Conservation (phyloP, 1,140 invertebrate genomes). For the Euborellia annulipes region DNA sequence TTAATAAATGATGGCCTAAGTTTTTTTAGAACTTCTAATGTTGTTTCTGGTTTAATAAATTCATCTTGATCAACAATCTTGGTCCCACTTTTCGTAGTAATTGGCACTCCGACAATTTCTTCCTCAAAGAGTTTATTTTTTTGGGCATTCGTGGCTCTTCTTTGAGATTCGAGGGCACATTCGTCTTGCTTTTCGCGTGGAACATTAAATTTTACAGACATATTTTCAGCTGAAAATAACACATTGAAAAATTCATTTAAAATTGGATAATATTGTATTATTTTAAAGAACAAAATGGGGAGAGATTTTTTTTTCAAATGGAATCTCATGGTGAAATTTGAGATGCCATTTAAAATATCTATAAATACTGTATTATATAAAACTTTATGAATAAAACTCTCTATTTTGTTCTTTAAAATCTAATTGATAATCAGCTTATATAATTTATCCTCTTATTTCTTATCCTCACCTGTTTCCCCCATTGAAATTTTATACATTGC, state of each 20-base stretch:
- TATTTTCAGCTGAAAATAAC: constrained; percentile 50
- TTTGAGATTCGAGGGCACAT: constrained; percentile 57
- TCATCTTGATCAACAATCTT: constrained; percentile 43
- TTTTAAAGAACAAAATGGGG: too few relatives aligned
- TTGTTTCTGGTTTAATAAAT: constrained; percentile 44
- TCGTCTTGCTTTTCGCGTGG: constrained; percentile 58
- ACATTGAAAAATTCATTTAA: neutral
- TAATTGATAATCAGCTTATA: too few relatives aligned
- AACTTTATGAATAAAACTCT: too few relatives aligned
- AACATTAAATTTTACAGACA: constrained; percentile 52
- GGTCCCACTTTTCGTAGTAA: constrained; percentile 33
- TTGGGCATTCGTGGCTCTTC: constrained; percentile 45
- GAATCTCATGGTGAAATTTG: too few relatives aligned
- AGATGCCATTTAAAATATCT: too few relatives aligned
- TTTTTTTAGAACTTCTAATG: constrained; percentile 38
- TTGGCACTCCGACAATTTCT: constrained; percentile 49
- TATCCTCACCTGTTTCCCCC: constrained; percentile 77
- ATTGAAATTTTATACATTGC: constrained; percentile 65
- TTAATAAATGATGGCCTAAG: constrained; percentile 45
- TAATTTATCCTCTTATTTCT: too few relatives aligned
- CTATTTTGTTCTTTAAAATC: too few relatives aligned
- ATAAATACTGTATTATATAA: too few relatives aligned
- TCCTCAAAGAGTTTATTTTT: constrained; percentile 46
- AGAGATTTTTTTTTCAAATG: too few relatives aligned
- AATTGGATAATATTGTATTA: too few relatives aligned